Conservation (phyloP, 2,888 invertebrate species). For the Ophion ellenae region DNA sequence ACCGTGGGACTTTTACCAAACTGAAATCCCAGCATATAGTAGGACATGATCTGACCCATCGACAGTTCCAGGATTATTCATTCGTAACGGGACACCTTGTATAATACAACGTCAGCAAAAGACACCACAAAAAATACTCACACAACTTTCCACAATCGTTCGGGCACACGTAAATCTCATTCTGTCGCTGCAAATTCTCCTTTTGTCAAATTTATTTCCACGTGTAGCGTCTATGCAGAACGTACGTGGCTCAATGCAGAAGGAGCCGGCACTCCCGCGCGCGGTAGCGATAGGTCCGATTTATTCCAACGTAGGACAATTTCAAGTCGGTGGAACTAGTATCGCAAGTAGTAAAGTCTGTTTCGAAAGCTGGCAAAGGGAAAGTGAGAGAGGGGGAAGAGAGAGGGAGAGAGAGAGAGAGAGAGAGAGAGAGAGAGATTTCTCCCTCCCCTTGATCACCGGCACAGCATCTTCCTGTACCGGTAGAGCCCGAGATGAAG, state of each 20-base stretch:
- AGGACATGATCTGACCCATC: too few relatives aligned
- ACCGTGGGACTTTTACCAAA: too few relatives aligned
- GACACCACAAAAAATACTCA: background rate
- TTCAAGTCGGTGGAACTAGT: slow-evolving; percentile 52
- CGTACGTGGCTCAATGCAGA: slow-evolving; percentile 15
- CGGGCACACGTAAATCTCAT: background rate
- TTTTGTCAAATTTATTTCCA: slow-evolving; percentile 10
- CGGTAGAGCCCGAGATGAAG: slow-evolving; percentile 1
- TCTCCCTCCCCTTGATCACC: background rate
- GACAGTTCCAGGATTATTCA: too few relatives aligned
- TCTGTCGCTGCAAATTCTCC: slow-evolving; percentile 12
- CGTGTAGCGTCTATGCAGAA: background rate
- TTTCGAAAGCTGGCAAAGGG: slow-evolving; percentile 33
- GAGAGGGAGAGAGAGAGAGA: background rate
- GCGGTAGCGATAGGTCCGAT: slow-evolving; percentile 37
- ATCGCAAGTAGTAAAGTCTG: slow-evolving; percentile 63
- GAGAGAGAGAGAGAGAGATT: background rate
- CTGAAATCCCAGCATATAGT: too few relatives aligned
- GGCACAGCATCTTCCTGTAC: background rate
- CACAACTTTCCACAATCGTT: background rate
- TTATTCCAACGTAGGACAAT: slow-evolving; percentile 57
- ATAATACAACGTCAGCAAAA: background rate
- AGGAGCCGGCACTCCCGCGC: background rate
- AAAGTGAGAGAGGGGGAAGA: background rate
- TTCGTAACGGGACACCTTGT: too few relatives aligned